These are phyloP conservation scores for Daktulosphaira vitifoliae DNA, from an alignment of 1,140 invertebrate species.

Conservation along the genomic window DNA sequence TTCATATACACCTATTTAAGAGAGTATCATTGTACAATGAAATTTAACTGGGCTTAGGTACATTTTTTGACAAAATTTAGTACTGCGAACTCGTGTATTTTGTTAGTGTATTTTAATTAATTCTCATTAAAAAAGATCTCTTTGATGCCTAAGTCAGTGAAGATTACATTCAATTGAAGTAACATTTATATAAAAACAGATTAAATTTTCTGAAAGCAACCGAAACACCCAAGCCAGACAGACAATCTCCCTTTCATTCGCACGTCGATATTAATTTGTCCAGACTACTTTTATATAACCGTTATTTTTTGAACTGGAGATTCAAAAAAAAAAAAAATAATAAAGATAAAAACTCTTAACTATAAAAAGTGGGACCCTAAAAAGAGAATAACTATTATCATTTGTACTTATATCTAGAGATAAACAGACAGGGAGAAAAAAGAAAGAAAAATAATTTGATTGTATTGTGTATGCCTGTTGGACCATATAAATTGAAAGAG, in stretches of 20 bases:
- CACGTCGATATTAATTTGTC: slow-evolving; percentile 30
- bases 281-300: background rate
- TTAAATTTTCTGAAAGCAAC: slow-evolving; percentile 12
- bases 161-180: no score
- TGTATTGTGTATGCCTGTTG: slow-evolving; percentile 2
- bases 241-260: slow-evolving; percentile 28
- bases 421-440: background rate
- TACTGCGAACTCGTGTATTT: background rate
- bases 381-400: slow-evolving; percentile 1
- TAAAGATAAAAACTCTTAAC: background rate
- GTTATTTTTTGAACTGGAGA: background rate
- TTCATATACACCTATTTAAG: background rate
- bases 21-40: no score
- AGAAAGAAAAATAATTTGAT: slow-evolving; percentile 6
- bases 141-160: background rate
- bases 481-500: slow-evolving; percentile 16
- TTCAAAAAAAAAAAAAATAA: slow-evolving; percentile 22
- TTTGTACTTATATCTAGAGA: slow-evolving; percentile 7
- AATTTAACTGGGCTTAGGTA: background rate
- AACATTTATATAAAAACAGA: slow-evolving; percentile 32
- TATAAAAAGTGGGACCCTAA: background rate
- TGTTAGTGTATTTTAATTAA: slow-evolving; percentile 27
- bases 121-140: slow-evolving; percentile 24
- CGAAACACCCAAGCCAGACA: slow-evolving; percentile 7
- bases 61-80: slow-evolving; percentile 5